Conservation (phyloP, 2,113 vertebrate genomes). For the Lepisosteus oculatus region DNA sequence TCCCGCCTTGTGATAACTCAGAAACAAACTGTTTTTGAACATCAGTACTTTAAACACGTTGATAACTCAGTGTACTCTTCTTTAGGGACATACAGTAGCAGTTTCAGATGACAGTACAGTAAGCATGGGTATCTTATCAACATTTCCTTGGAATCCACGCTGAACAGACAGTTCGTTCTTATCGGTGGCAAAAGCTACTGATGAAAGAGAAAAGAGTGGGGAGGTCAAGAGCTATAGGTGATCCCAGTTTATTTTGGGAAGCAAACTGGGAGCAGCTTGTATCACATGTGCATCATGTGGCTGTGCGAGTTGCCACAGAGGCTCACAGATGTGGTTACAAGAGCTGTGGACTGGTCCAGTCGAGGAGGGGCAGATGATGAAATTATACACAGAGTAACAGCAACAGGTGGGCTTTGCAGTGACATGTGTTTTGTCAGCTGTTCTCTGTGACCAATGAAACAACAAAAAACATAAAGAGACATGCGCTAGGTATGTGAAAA, state of each 20-base stretch:
- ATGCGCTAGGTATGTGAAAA: neutral
- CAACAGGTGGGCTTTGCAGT: slow-evolving; percentile 52
- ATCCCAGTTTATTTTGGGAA: slow-evolving; percentile 64
- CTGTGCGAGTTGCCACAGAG: slow-evolving; percentile 30
- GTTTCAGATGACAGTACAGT: no score
- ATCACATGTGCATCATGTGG: slow-evolving; percentile 52
- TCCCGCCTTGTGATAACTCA: no score
- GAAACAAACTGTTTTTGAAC: no score
- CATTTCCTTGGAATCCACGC: slow-evolving; percentile 29
- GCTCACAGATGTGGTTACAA: slow-evolving; percentile 36
- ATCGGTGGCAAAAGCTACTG: slow-evolving; percentile 32
- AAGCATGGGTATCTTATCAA: neutral
- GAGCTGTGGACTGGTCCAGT: neutral
- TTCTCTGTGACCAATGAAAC: slow-evolving; percentile 32
- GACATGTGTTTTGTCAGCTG: slow-evolving; percentile 32
- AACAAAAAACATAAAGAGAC: slow-evolving; percentile 48
- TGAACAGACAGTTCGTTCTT: slow-evolving; percentile 22
- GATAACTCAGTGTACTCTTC: no score
- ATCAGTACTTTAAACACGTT: no score
- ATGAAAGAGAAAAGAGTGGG: slow-evolving; percentile 21
- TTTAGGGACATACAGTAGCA: no score
- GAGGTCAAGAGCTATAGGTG: slow-evolving; percentile 48
- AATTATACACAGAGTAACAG: slow-evolving; percentile 55
- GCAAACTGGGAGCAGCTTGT: slow-evolving; percentile 61
- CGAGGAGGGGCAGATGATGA: slow-evolving; percentile 51